phyloP scores from a whole-genome alignment of 2,888 invertebrate genomes.

The Aelia acuminata region DNA sequence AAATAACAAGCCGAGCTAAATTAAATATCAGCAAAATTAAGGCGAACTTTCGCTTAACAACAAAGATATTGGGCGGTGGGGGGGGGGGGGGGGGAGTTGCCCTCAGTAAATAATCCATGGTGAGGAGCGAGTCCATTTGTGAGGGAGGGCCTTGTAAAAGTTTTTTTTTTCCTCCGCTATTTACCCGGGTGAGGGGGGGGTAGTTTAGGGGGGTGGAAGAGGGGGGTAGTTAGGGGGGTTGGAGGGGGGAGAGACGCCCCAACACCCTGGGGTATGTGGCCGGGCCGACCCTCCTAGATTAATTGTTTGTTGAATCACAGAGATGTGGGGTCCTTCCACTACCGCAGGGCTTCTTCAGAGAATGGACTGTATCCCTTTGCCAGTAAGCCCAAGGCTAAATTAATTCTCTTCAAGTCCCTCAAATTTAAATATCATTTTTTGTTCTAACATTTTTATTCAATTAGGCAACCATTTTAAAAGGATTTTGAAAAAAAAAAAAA shows the following conservation, averaged over 20 bases:
- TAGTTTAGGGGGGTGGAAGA: too few species aligned
- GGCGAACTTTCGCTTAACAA: neutral
- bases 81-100: too few species aligned
- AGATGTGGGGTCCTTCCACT: conserved; percentile 10
- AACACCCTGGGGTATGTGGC: conserved; percentile 46
- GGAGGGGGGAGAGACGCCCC: neutral
- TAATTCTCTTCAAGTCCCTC: neutral
- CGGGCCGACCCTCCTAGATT: conserved; percentile 25
- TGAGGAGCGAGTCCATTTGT: conserved; percentile 40
- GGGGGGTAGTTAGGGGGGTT: too few species aligned
- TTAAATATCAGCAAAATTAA: conserved; percentile 31
- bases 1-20: conserved; percentile 5
- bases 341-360: conserved; percentile 6
- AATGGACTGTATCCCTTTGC: neutral
- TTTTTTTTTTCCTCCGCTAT: neutral
- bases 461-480: neutral
- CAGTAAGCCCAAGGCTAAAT: neutral
- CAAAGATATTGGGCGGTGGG: neutral
- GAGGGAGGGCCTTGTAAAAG: conserved; percentile 9
- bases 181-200: neutral
- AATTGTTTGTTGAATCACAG: conserved; percentile 49
- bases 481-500: too few species aligned
- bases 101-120: conserved; percentile 18
- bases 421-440: neutral
- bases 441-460: too few species aligned